Evolutionary conservation across 2,113 vertebrate species (phyloP).

Genomic region (Nerophis ophidion): DNA sequence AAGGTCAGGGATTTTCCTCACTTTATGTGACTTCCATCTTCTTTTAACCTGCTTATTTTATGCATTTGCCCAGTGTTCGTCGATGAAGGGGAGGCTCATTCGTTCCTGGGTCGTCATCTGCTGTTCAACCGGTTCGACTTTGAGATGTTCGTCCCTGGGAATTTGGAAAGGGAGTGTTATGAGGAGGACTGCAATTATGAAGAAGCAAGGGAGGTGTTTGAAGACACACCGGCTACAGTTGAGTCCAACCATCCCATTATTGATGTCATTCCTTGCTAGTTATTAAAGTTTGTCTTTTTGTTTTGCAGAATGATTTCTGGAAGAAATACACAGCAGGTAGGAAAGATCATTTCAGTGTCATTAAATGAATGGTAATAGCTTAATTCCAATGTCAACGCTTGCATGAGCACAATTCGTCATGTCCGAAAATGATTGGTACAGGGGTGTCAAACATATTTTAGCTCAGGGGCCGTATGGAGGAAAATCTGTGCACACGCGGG

Average conservation of each 20-base stretch:
- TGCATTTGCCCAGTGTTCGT: conserved; percentile 75
- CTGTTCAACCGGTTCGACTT: conserved; percentile 90
- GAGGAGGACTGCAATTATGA: conserved; percentile 92
- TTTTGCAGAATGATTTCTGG: conserved; percentile 83
- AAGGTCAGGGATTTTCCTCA: conserved; percentile 64
- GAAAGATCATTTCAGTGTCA: conserved; percentile 4
- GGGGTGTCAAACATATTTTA: no score
- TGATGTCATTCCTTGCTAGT: not conserved
- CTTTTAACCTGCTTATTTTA: not conserved
- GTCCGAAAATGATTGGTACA: no score
- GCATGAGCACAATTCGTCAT: no score
- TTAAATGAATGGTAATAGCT: not conserved
- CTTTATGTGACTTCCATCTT: not conserved
- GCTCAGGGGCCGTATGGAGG: no score
- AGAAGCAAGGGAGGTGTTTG: conserved; percentile 90
- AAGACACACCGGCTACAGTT: conserved; percentile 81
- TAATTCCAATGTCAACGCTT: no score
- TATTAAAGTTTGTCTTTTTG: not conserved
- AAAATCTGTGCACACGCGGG: no score
- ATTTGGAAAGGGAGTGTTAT: conserved; percentile 89
- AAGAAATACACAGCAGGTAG: conserved; percentile 79
- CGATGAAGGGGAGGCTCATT: conserved; percentile 78
- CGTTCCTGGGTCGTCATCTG: conserved; percentile 83
- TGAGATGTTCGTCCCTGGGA: conserved; percentile 82
- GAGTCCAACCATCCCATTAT: conserved; percentile 37